These are phyloP conservation scores for Suricata suricatta DNA, from an alignment of 2,113 vertebrate genomes.

Conservation along the genomic window DNA sequence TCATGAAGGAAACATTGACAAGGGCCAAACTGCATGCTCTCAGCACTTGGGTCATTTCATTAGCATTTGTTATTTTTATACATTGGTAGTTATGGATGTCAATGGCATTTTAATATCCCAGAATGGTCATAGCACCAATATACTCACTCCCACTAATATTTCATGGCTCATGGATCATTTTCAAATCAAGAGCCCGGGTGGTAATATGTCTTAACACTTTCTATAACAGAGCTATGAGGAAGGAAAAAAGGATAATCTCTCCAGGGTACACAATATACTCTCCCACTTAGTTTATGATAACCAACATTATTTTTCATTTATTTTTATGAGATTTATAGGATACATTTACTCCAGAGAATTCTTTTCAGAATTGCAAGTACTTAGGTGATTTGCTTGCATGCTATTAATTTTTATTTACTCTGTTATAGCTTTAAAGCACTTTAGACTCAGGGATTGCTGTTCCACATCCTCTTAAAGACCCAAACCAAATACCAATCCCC, in stretches of 20 bases:
- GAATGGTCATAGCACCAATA: conserved; percentile 59
- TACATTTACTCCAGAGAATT: not conserved
- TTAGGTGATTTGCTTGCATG: conserved; percentile 27
- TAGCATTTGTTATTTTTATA: conserved; percentile 80
- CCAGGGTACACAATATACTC: not conserved
- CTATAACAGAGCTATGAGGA: not conserved
- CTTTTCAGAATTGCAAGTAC: conserved; percentile 36
- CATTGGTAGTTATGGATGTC: conserved; percentile 74
- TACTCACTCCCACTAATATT: conserved; percentile 59
- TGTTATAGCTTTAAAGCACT: conserved; percentile 20
- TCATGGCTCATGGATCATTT: conserved; percentile 64
- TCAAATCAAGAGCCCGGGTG: conserved; percentile 50
- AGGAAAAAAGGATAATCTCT: not conserved
- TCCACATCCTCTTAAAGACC: not conserved
- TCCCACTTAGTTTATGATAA: conserved; percentile 46
- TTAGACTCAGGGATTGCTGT: not conserved
- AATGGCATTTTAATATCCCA: conserved; percentile 76
- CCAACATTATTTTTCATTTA: conserved; percentile 52
- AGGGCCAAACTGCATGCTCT: conserved; percentile 61
- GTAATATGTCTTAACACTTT: conserved; percentile 64
- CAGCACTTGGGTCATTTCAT: conserved; percentile 67
- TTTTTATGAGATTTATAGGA: conserved; percentile 50
- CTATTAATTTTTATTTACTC: conserved; percentile 64
- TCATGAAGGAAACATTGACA: conserved; percentile 52
- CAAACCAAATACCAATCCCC: not conserved